These are phyloP conservation scores for Melieria picta DNA, from an alignment of 2,888 invertebrate genomes.

Conservation along the genomic window DNA sequence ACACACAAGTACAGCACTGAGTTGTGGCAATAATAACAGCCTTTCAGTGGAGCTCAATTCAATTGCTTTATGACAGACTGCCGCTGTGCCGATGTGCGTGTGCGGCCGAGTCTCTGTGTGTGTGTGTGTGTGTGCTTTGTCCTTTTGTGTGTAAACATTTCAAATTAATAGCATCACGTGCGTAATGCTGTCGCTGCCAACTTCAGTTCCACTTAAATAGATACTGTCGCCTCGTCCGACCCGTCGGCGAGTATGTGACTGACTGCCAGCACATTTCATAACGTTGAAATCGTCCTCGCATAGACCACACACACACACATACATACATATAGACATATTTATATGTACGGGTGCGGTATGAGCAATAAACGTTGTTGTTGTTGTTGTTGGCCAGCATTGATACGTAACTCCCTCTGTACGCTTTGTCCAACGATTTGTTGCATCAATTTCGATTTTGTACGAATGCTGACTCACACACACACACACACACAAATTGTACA, in stretches of 20 bases:
- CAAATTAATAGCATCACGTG: slow-evolving; percentile 34
- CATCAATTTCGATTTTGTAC: no score
- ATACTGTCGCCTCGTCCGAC: no score
- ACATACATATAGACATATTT: neutral
- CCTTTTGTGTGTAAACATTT: slow-evolving; percentile 25
- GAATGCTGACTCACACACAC: no score
- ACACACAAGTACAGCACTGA: slow-evolving; percentile 2
- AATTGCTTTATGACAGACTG: slow-evolving; percentile 3
- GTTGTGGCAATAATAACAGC: neutral
- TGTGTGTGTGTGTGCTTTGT: neutral
- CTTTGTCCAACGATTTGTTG: no score
- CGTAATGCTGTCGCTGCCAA: slow-evolving; percentile 4
- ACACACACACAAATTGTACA: no score
- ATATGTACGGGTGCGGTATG: no score
- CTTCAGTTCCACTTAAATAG: no score
- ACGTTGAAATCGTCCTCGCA: no score
- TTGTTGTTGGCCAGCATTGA: neutral
- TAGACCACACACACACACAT: neutral
- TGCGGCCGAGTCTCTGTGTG: neutral
- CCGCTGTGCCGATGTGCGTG: neutral
- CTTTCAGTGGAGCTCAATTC: neutral
- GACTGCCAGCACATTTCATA: no score
- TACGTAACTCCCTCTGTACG: no score
- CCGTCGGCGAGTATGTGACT: no score
- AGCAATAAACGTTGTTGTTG: neutral